Conservation (phyloP, 2,797 vertebrate genomes). For the Chelmon rostratus region DNA sequence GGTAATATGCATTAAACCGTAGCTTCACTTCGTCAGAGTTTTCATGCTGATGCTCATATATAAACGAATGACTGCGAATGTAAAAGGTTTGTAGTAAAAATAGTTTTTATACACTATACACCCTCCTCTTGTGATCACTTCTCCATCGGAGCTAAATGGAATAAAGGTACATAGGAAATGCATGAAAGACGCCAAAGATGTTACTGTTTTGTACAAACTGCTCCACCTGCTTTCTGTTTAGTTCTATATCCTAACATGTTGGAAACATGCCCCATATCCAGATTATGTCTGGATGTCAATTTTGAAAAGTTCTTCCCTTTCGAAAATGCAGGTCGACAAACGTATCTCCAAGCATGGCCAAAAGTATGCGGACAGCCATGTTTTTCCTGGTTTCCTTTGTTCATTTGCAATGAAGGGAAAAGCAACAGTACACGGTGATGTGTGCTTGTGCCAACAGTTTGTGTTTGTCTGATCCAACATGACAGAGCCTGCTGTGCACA, state of each 20-base stretch:
- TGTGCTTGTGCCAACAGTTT: too few species aligned
- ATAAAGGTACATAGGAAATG: constrained; percentile 1
- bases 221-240: constrained; percentile 5
- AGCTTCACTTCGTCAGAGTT: constrained; percentile 35
- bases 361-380: neutral
- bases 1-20: constrained; percentile 26
- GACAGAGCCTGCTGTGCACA: too few species aligned
- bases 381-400: neutral
- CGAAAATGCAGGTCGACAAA: neutral
- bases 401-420: neutral
- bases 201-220: constrained; percentile 33
- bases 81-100: constrained; percentile 34
- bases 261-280: neutral
- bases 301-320: neutral
- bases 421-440: neutral
- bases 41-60: constrained; percentile 40
- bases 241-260: neutral
- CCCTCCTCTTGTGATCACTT: constrained; percentile 3
- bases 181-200: constrained; percentile 65
- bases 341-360: neutral
- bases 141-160: constrained; percentile 32
- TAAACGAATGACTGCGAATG: constrained; percentile 59
- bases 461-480: too few species aligned
- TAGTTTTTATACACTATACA: constrained; percentile 24
- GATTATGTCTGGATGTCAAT: neutral